These are phyloP conservation scores for Rousettus leschenaultii DNA, from an alignment of 2,113 vertebrate species.

Conservation along the genomic window DNA sequence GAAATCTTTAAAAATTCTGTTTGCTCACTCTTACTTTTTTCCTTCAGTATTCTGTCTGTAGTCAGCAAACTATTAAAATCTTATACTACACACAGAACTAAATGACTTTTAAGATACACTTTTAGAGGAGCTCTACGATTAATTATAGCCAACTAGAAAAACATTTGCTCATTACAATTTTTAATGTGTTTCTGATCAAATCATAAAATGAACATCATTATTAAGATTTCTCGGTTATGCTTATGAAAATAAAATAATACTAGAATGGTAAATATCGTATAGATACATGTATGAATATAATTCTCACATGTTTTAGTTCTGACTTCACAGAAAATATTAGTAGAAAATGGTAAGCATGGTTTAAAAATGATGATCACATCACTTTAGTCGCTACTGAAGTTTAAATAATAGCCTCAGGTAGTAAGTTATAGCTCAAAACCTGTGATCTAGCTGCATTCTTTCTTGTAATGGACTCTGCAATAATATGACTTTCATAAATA, in stretches of 20 bases:
- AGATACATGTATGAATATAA: background rate
- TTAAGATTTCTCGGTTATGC: background rate
- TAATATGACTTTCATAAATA: constrained; percentile 74
- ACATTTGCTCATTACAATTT: background rate
- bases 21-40: background rate
- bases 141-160: background rate
- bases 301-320: background rate
- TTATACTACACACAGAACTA: background rate
- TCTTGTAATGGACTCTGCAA: constrained; percentile 62
- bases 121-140: background rate
- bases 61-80: background rate
- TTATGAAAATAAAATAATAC: background rate
- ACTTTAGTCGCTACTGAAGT: background rate
- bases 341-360: background rate
- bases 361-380: constrained; percentile 1
- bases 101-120: background rate
- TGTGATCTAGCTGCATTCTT: constrained; percentile 56
- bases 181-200: background rate
- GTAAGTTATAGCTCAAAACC: constrained; percentile 41
- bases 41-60: background rate
- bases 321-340: background rate
- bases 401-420: background rate
- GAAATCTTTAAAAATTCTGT: background rate
- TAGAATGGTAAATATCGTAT: background rate
- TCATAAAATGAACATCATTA: background rate